A percentile compares a stretch with the other conserved stretches of the same genome.
These are phyloP conservation scores for Anolis apletophallus DNA, from an alignment of 2,797 vertebrate species.

Conservation along the genomic window DNA sequence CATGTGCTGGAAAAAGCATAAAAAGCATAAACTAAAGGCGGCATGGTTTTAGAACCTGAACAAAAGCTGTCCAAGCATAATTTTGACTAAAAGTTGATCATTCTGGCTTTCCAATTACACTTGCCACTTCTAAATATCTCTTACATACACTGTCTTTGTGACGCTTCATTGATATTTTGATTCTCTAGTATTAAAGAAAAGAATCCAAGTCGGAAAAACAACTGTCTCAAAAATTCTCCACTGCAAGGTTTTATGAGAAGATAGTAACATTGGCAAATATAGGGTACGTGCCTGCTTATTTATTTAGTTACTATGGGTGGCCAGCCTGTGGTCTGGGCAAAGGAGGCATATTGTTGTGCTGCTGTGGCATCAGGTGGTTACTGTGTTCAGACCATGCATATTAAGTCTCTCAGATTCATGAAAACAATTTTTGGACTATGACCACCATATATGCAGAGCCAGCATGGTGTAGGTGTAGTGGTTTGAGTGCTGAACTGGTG, in stretches of 20 bases:
- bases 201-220: background rate
- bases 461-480: too few relatives aligned
- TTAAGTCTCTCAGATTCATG: too few relatives aligned
- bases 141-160: conserved; percentile 6
- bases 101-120: conserved; percentile 50
- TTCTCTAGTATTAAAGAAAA: conserved; percentile 23
- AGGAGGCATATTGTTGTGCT: too few relatives aligned
- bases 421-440: too few relatives aligned
- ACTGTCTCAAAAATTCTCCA: background rate
- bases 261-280: background rate
- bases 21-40: conserved; percentile 41
- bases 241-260: background rate
- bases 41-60: conserved; percentile 26
- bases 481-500: too few relatives aligned
- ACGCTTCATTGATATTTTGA: conserved; percentile 3
- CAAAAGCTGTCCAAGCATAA: conserved; percentile 55
- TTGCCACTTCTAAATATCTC: conserved; percentile 11
- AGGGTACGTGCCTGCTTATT: background rate
- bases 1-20: conserved; percentile 53
- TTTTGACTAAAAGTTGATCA: conserved; percentile 46
- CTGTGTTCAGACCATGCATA: too few relatives aligned
- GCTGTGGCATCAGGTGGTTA: too few relatives aligned
- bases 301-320: background rate
- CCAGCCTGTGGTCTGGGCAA: too few relatives aligned
- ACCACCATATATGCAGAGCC: too few relatives aligned